A percentile compares a stretch with the other conserved stretches of the same genome.
These are phyloP conservation scores for Formica selysi DNA, from an alignment of 1,140 invertebrate species.

Conservation along the genomic window DNA sequence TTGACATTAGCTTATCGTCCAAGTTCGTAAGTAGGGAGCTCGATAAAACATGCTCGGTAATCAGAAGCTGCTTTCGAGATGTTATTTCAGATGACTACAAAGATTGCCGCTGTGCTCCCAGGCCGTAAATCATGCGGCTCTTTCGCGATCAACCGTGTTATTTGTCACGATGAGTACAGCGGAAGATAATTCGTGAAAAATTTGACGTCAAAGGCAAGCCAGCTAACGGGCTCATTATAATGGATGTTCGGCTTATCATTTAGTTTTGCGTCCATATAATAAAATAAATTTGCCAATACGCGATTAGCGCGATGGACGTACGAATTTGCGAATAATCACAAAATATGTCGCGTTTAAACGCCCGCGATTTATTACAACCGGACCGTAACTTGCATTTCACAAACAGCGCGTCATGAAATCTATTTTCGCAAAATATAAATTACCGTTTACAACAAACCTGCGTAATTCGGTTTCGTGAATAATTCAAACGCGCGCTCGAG, in stretches of 20 bases:
- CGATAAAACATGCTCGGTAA: constrained; percentile 73
- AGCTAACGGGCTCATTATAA: constrained; percentile 59
- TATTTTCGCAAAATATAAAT: constrained; percentile 63
- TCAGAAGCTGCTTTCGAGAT: constrained; percentile 58
- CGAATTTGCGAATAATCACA: constrained; percentile 62
- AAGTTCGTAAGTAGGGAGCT: constrained; percentile 59
- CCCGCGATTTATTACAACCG: constrained; percentile 54
- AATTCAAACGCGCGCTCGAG: constrained; percentile 47
- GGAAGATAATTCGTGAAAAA: constrained; percentile 58
- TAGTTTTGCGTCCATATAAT: constrained; percentile 50
- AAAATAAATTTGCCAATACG: constrained; percentile 60
- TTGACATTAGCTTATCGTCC: constrained; percentile 66
- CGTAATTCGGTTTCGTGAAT: constrained; percentile 52
- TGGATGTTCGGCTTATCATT: constrained; percentile 60
- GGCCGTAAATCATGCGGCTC: constrained; percentile 59
- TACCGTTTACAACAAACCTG: constrained; percentile 59
- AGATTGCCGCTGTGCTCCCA: constrained; percentile 61
- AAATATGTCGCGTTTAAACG: constrained; percentile 63
- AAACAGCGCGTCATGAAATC: constrained; percentile 58
- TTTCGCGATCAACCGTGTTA: constrained; percentile 60
- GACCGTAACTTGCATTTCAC: constrained; percentile 53
- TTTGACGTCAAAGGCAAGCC: constrained; percentile 55
- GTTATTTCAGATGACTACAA: constrained; percentile 62
- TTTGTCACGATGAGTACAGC: constrained; percentile 59
- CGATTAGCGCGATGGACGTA: constrained; percentile 42